Evolutionary conservation across 2,113 vertebrate genomes (phyloP).

Genomic region (Grammomys dolichurus): DNA sequence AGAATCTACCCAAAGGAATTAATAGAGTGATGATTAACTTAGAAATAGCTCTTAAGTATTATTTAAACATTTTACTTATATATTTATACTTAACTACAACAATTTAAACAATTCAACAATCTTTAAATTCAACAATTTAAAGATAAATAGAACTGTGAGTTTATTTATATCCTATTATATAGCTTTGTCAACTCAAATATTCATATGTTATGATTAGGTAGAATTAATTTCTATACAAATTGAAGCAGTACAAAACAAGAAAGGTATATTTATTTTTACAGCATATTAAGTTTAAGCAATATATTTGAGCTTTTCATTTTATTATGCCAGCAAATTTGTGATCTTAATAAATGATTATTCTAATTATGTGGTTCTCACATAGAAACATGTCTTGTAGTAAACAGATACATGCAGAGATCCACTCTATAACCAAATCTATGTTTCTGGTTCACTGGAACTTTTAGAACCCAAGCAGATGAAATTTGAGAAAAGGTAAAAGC

Average conservation of each 20-base stretch:
- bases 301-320: background rate
- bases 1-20: background rate
- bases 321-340: background rate
- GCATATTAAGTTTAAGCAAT: background rate
- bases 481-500: background rate
- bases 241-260: background rate
- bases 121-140: background rate
- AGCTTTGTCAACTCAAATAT: background rate
- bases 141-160: background rate
- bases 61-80: background rate
- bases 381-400: background rate
- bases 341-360: background rate
- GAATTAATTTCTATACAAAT: background rate
- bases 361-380: background rate
- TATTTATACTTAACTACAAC: background rate
- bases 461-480: background rate
- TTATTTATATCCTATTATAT: background rate
- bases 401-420: background rate
- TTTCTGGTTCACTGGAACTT: background rate
- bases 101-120: too few species aligned
- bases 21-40: background rate
- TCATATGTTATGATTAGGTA: background rate
- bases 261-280: background rate
- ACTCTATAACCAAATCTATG: background rate
- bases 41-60: background rate